A percentile compares a stretch with the other conserved stretches of the same genome.
These are phyloP conservation scores for Macrostomum cliftonense DNA, from an alignment of 2,888 invertebrate species.

Conservation along the genomic window DNA sequence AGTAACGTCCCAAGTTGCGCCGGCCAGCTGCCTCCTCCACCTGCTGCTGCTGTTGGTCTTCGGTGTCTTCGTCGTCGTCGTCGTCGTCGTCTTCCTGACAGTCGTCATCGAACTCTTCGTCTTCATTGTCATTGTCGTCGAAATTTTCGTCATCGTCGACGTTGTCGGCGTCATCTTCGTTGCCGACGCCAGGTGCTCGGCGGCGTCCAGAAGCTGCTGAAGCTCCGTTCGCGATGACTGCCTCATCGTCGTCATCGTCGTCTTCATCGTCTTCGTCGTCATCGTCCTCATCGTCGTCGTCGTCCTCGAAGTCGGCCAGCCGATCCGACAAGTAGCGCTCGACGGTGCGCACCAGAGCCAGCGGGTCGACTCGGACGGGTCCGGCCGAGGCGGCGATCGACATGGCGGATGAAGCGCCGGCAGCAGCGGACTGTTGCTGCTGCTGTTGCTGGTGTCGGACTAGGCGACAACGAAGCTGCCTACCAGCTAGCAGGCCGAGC, in stretches of 20 bases:
- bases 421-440: conserved; percentile 70
- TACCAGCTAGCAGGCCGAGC: conserved; percentile 40
- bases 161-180: background rate
- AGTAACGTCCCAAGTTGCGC: too few relatives aligned
- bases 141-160: background rate
- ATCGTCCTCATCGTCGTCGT: conserved; percentile 5
- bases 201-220: too few relatives aligned
- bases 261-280: conserved; percentile 7
- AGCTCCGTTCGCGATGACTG: too few relatives aligned
- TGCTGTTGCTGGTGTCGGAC: conserved; percentile 90
- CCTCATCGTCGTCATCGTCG: too few relatives aligned
- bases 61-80: conserved; percentile 18
- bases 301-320: background rate
- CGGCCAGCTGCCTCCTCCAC: too few relatives aligned
- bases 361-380: conserved; percentile 52
- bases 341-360: conserved; percentile 94
- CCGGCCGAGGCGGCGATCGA: conserved; percentile 36
- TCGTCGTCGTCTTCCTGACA: background rate
- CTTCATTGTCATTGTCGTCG: too few relatives aligned
- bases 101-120: too few relatives aligned
- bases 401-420: background rate
- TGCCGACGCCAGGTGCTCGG: background rate
- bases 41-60: too few relatives aligned
- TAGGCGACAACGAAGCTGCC: conserved; percentile 96
- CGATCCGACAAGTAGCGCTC: conserved; percentile 76